Conservation (phyloP, 2,888 invertebrate genomes). For the Nowickia ferox region DNA sequence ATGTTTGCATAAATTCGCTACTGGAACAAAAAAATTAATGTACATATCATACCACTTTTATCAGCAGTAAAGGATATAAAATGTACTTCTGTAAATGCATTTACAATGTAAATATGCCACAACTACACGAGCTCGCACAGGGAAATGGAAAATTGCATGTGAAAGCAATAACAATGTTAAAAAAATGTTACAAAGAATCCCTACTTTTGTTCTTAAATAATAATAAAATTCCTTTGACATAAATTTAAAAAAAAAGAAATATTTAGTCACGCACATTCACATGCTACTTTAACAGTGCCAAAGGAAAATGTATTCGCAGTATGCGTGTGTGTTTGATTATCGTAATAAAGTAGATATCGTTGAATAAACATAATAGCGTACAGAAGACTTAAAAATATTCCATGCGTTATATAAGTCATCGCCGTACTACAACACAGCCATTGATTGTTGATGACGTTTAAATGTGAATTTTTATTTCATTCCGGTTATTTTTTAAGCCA, state of each 20-base stretch:
- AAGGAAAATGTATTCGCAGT: neutral
- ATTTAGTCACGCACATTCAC: slow-evolving; percentile 17
- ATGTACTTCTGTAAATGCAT: slow-evolving; percentile 3
- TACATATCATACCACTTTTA: neutral
- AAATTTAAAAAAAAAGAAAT: slow-evolving; percentile 39
- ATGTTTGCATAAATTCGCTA: too few relatives aligned
- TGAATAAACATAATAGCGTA: slow-evolving; percentile 54
- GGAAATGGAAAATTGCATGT: slow-evolving; percentile 27
- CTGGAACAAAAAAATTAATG: neutral
- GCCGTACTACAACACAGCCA: slow-evolving; percentile 46
- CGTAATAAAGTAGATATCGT: slow-evolving; percentile 29
- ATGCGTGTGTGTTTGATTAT: neutral
- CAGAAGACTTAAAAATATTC: slow-evolving; percentile 31
- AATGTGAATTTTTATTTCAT: too few relatives aligned
- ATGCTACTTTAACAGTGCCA: neutral
- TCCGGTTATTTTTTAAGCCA: too few relatives aligned
- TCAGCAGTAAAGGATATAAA: neutral
- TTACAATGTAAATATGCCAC: slow-evolving; percentile 10
- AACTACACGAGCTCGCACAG: neutral
- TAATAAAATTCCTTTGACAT: slow-evolving; percentile 61
- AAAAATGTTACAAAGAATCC: slow-evolving; percentile 11
- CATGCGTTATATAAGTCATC: slow-evolving; percentile 64
- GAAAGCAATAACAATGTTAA: slow-evolving; percentile 38
- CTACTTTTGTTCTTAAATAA: slow-evolving; percentile 32
- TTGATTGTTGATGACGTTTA: too few relatives aligned